Evolutionary conservation across 2,888 invertebrate species (phyloP).

Genomic region (Melanostoma mellinum): DNA sequence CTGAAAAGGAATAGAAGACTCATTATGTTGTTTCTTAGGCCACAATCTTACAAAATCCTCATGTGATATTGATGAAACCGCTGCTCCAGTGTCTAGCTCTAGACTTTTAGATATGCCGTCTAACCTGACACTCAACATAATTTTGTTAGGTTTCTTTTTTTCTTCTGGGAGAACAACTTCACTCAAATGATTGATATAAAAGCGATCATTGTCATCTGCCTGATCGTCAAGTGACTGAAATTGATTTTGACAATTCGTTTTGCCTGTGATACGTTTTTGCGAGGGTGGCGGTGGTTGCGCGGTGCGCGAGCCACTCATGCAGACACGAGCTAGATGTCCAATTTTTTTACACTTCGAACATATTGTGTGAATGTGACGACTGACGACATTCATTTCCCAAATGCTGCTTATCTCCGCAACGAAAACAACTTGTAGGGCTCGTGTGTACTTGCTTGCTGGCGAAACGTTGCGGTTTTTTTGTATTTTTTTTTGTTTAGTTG

Average conservation of each 20-base stretch:
- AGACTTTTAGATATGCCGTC: background rate
- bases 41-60: constrained; percentile 12
- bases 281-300: background rate
- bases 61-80: constrained; percentile 24
- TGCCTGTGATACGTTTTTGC: background rate
- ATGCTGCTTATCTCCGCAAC: constrained; percentile 6
- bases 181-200: constrained; percentile 14
- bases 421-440: background rate
- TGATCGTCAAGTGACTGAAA: background rate
- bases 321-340: constrained; percentile 1
- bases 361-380: background rate
- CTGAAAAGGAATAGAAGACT: constrained; percentile 13
- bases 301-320: background rate
- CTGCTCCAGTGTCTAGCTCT: constrained; percentile 27
- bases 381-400: background rate
- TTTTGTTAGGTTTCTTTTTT: constrained; percentile 8
- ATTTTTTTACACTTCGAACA: constrained; percentile 8
- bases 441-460: background rate
- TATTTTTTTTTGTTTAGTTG: no score
- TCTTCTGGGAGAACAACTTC: constrained; percentile 13
- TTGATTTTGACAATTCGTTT: constrained; percentile 14
- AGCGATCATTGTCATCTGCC: constrained; percentile 5
- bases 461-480: no score
- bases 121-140: constrained; percentile 4
- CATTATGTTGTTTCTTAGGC: constrained; percentile 3